Percentiles rank a stretch among this genome's conserved stretches.
phyloP scores from a whole-genome alignment of 2,113 vertebrate genomes.

The Nothobranchius kuhntae region DNA sequence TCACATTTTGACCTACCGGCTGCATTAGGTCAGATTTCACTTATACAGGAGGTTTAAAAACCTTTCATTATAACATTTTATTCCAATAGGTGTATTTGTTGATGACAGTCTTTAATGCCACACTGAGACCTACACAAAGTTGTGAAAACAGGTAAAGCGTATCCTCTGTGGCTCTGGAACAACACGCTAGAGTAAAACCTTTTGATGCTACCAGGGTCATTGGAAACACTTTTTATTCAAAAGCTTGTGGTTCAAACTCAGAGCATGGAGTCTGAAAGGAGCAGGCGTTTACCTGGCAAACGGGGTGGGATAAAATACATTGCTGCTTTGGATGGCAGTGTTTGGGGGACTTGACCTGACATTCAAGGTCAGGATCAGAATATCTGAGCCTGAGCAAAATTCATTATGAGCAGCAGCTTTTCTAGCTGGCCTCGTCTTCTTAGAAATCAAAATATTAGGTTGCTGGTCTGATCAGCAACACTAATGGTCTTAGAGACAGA shows the following conservation, averaged over 20 bases:
- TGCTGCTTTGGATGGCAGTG: not conserved
- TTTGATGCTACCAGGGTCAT: not conserved
- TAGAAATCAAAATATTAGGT: not conserved
- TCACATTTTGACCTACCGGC: too few species aligned
- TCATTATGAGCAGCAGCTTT: not conserved
- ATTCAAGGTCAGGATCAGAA: not conserved
- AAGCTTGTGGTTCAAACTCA: not conserved
- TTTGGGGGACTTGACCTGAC: constrained; percentile 2
- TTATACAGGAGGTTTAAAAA: too few species aligned
- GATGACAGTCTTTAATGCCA: not conserved
- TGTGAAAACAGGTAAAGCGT: not conserved
- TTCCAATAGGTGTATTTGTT: not conserved
- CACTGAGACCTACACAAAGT: not conserved
- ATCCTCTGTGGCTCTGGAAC: not conserved
- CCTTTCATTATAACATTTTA: too few species aligned
- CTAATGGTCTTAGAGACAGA: too few species aligned
- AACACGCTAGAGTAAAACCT: not conserved
- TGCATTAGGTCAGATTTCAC: too few species aligned
- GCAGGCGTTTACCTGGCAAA: not conserved
- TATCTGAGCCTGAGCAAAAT: not conserved
- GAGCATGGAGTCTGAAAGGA: constrained; percentile 6
- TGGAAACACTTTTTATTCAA: constrained; percentile 14
- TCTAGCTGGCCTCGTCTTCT: not conserved
- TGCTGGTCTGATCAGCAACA: not conserved
- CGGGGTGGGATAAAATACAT: not conserved